These are phyloP conservation scores for Manis pentadactyla DNA, from an alignment of 2,797 vertebrate genomes.

Conservation along the genomic window DNA sequence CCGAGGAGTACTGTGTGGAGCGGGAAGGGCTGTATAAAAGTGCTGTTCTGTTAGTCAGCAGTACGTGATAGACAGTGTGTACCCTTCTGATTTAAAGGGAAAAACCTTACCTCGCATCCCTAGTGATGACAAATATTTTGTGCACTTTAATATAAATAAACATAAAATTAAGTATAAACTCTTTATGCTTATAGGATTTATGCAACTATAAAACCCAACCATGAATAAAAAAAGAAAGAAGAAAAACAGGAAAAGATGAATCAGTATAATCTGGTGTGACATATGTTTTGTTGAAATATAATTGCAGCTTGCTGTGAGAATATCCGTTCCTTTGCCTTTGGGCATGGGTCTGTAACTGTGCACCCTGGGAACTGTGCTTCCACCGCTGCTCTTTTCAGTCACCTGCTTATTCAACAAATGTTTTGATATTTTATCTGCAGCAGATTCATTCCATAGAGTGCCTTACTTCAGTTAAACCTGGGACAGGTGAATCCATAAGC, in stretches of 20 bases:
- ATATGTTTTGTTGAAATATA: conserved; percentile 14
- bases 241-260: conserved; percentile 3
- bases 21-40: neutral
- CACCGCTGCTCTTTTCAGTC: neutral
- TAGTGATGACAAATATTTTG: neutral
- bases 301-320: neutral
- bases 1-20: neutral
- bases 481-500: neutral
- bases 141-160: neutral
- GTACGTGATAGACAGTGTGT: neutral
- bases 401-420: neutral
- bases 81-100: neutral
- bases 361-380: neutral
- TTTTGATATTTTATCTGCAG: neutral
- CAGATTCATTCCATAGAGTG: neutral
- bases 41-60: neutral
- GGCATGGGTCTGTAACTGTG: neutral
- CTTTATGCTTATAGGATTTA: neutral
- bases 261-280: neutral
- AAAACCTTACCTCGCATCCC: neutral
- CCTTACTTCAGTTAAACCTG: neutral
- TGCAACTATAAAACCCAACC: neutral
- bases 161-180: neutral
- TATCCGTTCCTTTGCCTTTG: neutral
- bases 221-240: conserved; percentile 21